Conservation (phyloP, 2,797 vertebrate species). For the Picus viridis region DNA sequence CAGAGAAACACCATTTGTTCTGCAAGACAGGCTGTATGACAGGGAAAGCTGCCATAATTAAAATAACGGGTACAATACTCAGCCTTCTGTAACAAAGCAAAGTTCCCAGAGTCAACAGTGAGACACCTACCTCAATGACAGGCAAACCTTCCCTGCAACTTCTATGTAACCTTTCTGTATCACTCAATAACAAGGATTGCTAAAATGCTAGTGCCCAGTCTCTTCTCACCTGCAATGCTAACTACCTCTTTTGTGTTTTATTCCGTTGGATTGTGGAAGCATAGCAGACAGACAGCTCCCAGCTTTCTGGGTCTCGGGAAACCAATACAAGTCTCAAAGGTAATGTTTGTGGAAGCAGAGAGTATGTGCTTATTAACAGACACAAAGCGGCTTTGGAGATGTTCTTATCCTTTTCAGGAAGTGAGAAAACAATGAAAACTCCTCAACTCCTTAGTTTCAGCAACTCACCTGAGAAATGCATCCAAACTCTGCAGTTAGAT, state of each 20-base stretch:
- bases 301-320: not conserved
- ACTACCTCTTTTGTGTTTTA: not conserved
- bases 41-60: not conserved
- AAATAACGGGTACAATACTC: not conserved
- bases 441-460: not conserved
- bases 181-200: not conserved
- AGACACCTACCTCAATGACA: not conserved
- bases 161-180: not conserved
- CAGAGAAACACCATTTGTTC: not conserved
- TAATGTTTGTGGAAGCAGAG: not conserved
- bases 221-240: not conserved
- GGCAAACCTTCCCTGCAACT: not conserved
- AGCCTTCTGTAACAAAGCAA: not conserved
- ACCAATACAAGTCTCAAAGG: accelerated
- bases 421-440: not conserved
- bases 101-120: not conserved
- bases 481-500: not conserved
- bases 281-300: not conserved
- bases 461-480: not conserved
- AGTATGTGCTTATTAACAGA: not conserved
- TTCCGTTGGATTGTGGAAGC: not conserved
- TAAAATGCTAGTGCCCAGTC: not conserved
- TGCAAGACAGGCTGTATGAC: not conserved
- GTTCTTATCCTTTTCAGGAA: not conserved
- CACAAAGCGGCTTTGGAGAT: not conserved